Conservation (phyloP, 1,140 invertebrate species). For the Parasteatoda tepidariorum region DNA sequence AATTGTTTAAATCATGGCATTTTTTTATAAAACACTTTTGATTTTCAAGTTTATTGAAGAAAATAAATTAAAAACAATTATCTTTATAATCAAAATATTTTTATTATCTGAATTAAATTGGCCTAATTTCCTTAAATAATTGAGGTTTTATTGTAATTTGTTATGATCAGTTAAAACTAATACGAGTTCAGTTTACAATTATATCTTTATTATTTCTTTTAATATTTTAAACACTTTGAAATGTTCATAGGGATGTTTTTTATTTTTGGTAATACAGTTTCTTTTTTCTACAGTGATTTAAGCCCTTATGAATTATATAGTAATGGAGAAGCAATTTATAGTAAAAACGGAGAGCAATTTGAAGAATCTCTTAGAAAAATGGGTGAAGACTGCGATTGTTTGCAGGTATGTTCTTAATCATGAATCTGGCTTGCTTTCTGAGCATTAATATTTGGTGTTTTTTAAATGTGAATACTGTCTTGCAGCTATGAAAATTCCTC, state of each 20-base stretch:
- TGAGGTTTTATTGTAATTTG: not conserved
- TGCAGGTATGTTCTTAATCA: constrained; percentile 29
- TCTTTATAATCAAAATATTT: too few relatives aligned
- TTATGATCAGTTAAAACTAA: not conserved
- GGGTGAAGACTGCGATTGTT: constrained; percentile 43
- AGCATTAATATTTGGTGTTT: too few relatives aligned
- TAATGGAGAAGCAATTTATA: constrained; percentile 34
- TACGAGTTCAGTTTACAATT: not conserved
- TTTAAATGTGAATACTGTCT: too few relatives aligned
- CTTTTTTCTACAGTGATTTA: not conserved
- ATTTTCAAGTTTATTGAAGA: too few relatives aligned
- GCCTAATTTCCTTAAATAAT: not conserved
- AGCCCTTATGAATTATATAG: constrained; percentile 9
- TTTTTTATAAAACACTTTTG: too few relatives aligned
- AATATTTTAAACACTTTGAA: not conserved
- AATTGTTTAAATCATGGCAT: too few relatives aligned
- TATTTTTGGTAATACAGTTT: not conserved
- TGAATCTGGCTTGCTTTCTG: too few relatives aligned
- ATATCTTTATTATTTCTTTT: not conserved
- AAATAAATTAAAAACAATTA: too few relatives aligned
- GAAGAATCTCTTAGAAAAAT: constrained; percentile 28
- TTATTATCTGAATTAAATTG: not conserved
- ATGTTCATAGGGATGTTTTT: not conserved
- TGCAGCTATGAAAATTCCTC: too few relatives aligned
- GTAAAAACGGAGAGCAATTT: constrained; percentile 11